Evolutionary conservation across 2,113 vertebrate genomes (phyloP).

Genomic region (Solenodon paradoxus): DNA sequence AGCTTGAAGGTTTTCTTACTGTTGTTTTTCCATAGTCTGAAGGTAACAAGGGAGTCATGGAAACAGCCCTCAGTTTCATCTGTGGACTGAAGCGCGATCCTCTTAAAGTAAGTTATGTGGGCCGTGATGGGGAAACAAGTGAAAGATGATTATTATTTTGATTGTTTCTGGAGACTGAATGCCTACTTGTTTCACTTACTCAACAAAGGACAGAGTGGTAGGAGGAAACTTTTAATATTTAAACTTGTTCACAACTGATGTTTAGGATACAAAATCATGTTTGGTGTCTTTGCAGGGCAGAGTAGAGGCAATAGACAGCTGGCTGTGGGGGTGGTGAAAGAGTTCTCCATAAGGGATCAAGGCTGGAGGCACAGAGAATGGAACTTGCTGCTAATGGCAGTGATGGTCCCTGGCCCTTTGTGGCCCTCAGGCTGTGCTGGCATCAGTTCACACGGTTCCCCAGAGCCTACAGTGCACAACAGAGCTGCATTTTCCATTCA

Average conservation of each 20-base stretch:
- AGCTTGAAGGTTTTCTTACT: background rate
- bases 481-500: background rate
- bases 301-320: background rate
- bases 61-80: background rate
- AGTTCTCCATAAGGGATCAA: background rate
- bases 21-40: background rate
- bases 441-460: too few relatives aligned
- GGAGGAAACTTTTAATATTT: background rate
- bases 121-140: background rate
- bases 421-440: background rate
- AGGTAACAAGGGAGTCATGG: background rate
- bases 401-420: too few relatives aligned
- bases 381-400: background rate
- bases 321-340: background rate
- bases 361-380: background rate
- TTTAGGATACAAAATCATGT: background rate
- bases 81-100: background rate
- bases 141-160: background rate
- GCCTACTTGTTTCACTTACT: background rate
- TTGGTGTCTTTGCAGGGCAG: too few relatives aligned
- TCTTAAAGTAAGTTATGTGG: background rate
- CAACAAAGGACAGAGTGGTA: background rate
- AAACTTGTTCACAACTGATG: background rate
- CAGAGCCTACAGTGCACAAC: accelerated
- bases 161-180: background rate